Evolutionary conservation across 2,888 invertebrate species (phyloP), one percentile per base, ranked within the genome.

Genomic region (Nyleta sp.): DNA sequence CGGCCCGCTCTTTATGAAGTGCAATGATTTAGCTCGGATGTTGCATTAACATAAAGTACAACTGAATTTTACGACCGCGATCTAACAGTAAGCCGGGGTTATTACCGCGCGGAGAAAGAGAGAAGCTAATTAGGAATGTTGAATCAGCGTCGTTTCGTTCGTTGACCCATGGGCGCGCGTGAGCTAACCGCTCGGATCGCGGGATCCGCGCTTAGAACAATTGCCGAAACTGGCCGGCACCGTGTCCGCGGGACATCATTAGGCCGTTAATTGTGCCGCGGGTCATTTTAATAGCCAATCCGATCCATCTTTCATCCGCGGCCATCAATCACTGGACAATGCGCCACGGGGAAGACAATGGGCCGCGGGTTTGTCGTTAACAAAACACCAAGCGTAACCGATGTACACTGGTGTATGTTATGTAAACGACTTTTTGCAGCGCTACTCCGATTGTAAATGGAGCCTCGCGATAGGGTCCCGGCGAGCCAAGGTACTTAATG

Each of bases 191-290:
- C 22, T 11, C 40, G 55, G 55, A 48, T 46, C 31, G n/a, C n/a
- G n/a, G n/a, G n/a, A n/a, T 38, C 18, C 24, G 48, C 33, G 13
- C 35, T 6, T 52, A 17, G 62, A 59, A 87, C 85, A 85, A 86
- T 85, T 82, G 85, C 77, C 68, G 81, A 83, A 82, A 82, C n/a
- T 13, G 35, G 35, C 35, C 35, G 11, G 35, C 4, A 11, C 10
- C 17, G n/a, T 57, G 65, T 64, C 86, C 84, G 81, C 85, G 52
- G 85, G 85, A 82, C 85, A 86, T 87, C 86, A 87, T 87, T 87
- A 87, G 87, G 83, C 83, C 73, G 64, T 79, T 82, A 82, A 83
- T 83, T 80, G n/a, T n/a, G 74, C 74, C 48, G 57, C 44, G 65
- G 42, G 18, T 48, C 10, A 73, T 71, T 62, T 65, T 28, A 62